Evolutionary conservation across 2,888 invertebrate genomes (phyloP), one percentile per base, ranked within the genome.

Genomic region (Podabrus alpinus): DNA sequence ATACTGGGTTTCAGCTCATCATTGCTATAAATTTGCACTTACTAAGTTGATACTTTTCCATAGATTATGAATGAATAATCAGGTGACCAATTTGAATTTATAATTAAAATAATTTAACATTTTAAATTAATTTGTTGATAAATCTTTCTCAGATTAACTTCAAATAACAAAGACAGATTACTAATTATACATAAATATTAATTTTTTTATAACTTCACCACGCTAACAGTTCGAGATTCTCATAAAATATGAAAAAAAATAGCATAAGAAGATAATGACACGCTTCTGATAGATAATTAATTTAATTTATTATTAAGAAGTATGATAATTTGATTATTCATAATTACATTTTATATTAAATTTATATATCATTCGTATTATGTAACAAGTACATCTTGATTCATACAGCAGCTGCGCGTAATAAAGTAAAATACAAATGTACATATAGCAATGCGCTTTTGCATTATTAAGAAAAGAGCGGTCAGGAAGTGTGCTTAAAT

Each of bases 401-500:
- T 16, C 16, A 67, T 19, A 15, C 15, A 25, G 66, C 66, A 66
- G 66, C 19, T 24, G 66, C 10, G 5, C 9, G 66, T 16, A 59
- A 59, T 66, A 45, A 15, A 59, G 59, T 11, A 66, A 59, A 71
- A 59, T 24, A 15, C 66, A 60, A 66, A 59, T 67, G 21, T 24
- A 15, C 66, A 60, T 66, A 66, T 11, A 19, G 59, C 24, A 25
- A 45, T 25, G 71, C 71, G 66, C 66, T 66, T 66, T 66, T 24
- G 64, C 62, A 15, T 13, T 66, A 11, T 21, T 60, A 66, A 69
- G 61, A 66, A 69, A 59, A 61, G 19, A 17, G 19, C 60, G 66
- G 66, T 60, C 66, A 72, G 75, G 72, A 75, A 75, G 75, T 75
- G 75, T 75, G 75, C 75, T 72, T 71, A 25, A 70, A 73, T 59